These are phyloP conservation scores for Lasioglossum baleicum DNA, from an alignment of 1,140 invertebrate genomes.

Conservation along the genomic window DNA sequence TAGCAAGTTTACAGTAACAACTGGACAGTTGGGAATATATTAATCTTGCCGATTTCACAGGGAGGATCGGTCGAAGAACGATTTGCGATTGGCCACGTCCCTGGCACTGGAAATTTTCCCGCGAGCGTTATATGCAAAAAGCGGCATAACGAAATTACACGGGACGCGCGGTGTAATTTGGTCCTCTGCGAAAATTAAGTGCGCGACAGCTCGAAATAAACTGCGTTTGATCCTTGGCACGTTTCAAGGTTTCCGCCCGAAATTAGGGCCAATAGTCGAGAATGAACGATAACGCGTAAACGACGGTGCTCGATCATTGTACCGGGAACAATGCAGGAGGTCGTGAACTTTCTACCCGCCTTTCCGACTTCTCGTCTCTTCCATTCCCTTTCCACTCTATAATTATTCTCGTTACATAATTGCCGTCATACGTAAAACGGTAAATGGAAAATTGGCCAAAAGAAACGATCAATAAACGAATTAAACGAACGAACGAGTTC, in stretches of 20 bases:
- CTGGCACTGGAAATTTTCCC: no score
- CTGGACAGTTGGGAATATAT: no score
- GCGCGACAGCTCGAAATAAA: slow-evolving; percentile 71
- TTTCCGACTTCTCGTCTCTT: neutral
- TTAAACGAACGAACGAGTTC: no score
- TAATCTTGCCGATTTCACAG: no score
- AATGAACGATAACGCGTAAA: slow-evolving; percentile 58
- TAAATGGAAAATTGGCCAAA: no score
- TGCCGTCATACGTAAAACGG: neutral
- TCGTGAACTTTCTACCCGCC: slow-evolving; percentile 6
- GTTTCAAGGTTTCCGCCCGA: slow-evolving; percentile 59
- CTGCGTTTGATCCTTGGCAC: slow-evolving; percentile 64
- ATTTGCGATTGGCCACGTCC: no score
- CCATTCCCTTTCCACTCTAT: neutral
- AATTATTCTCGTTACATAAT: slow-evolving; percentile 13
- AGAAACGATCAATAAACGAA: no score
- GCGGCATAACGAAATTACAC: slow-evolving; percentile 53
- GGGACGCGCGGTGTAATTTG: slow-evolving; percentile 66
- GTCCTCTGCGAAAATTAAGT: slow-evolving; percentile 67
- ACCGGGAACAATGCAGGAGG: neutral
- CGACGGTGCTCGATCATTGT: neutral
- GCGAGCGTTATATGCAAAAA: slow-evolving; percentile 3
- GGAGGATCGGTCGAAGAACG: no score
- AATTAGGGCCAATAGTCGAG: slow-evolving; percentile 58
- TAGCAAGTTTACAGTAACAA: no score